Conservation (phyloP, 64 coral and sea anemone species). For the Stylophora pistillata region DNA sequence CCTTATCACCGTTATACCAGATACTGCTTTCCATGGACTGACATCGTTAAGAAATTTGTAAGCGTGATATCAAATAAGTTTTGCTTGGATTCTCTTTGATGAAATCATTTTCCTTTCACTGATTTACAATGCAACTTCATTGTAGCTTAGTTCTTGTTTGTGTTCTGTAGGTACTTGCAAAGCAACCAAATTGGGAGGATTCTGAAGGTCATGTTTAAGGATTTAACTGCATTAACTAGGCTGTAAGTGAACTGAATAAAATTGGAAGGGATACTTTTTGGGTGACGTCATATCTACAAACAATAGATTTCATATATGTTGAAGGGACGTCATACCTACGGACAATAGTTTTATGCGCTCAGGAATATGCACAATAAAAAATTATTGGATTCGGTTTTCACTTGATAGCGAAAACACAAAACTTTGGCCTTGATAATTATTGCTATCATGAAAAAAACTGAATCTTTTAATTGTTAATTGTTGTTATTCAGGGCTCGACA, state of each 20-base stretch:
- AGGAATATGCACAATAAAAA: no score
- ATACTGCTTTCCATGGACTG: constrained; percentile 82
- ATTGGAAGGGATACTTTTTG: no score
- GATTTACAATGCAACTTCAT: neutral
- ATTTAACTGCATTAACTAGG: constrained; percentile 43
- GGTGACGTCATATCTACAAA: neutral
- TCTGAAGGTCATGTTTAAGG: constrained; percentile 76
- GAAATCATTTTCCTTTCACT: neutral
- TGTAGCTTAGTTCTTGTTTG: neutral
- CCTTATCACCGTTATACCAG: constrained; percentile 64
- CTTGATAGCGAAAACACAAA: no score
- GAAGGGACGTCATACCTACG: no score
- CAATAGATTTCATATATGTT: no score
- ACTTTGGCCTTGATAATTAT: no score
- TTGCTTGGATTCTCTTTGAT: neutral
- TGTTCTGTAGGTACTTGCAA: constrained; percentile 32
- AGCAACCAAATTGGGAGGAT: constrained; percentile 82
- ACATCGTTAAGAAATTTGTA: constrained; percentile 54
- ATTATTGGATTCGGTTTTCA: no score
- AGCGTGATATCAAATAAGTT: neutral
- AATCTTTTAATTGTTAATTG: no score
- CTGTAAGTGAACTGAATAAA: constrained; percentile 53
- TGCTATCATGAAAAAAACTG: no score
- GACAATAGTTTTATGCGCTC: no score
- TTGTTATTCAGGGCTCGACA: no score